phyloP scores from a whole-genome alignment of 1,140 invertebrate species.

The Cydia splendana region DNA sequence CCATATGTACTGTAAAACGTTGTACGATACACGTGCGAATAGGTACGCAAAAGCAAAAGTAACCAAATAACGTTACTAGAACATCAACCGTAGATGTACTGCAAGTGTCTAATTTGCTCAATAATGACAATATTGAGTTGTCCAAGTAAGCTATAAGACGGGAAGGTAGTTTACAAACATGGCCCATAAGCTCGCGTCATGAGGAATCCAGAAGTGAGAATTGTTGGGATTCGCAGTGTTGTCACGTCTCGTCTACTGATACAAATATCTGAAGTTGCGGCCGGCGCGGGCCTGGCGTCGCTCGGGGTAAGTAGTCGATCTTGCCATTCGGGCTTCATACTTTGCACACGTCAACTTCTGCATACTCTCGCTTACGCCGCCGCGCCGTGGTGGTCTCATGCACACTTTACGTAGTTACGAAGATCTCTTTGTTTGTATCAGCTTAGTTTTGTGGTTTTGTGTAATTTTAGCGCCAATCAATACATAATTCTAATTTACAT shows the following conservation, averaged over 20 bases:
- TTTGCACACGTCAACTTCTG: conserved; percentile 1
- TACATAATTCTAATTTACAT: too few relatives aligned
- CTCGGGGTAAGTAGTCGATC: background rate
- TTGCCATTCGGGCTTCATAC: conserved; percentile 10
- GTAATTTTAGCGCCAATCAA: too few relatives aligned
- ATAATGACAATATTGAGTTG: background rate
- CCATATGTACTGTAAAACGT: too few relatives aligned
- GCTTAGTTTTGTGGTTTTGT: too few relatives aligned
- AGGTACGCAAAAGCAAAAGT: too few relatives aligned
- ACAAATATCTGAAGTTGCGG: conserved; percentile 8
- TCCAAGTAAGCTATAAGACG: background rate
- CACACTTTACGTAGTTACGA: background rate
- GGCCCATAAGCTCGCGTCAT: background rate
- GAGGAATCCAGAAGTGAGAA: conserved; percentile 15
- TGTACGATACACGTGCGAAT: too few relatives aligned
- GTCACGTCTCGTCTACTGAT: conserved; percentile 9
- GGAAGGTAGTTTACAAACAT: conserved; percentile 19
- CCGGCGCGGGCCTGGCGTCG: conserved; percentile 13
- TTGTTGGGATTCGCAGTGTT: conserved; percentile 8
- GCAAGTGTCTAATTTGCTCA: background rate
- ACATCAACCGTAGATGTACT: background rate
- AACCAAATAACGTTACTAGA: too few relatives aligned
- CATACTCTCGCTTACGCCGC: conserved; percentile 1
- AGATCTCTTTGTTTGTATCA: background rate
- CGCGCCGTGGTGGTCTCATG: background rate